A percentile compares a stretch with the other conserved stretches of the same genome.
phyloP scores from a whole-genome alignment of 2,797 vertebrate species.

The Hydrophis major region DNA sequence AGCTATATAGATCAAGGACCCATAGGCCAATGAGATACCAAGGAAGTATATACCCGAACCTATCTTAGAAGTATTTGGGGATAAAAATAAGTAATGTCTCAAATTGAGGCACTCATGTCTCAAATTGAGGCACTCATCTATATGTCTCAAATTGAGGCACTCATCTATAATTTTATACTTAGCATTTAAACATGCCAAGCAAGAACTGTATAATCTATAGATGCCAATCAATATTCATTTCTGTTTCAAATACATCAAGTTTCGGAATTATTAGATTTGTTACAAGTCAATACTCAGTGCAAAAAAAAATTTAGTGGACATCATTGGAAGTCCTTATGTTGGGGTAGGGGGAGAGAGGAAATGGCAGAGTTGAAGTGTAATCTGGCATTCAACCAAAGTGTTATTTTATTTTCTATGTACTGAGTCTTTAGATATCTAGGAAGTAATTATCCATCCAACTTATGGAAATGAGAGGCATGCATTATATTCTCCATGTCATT shows the following conservation, averaged over 20 bases:
- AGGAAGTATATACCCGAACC: background rate
- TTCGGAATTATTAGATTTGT: background rate
- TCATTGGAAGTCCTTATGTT: background rate
- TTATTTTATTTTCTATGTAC: background rate
- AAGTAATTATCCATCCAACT: background rate
- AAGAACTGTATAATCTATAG: background rate
- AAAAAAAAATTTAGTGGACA: background rate
- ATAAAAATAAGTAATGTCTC: background rate
- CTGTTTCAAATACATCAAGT: background rate
- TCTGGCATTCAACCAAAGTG: background rate
- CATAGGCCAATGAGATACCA: background rate
- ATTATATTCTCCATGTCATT: background rate
- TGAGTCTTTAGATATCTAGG: background rate
- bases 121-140: background rate
- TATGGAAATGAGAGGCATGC: background rate
- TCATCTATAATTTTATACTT: background rate
- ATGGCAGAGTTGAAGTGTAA: background rate
- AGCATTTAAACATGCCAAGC: background rate
- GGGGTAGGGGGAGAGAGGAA: background rate
- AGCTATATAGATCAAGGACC: background rate
- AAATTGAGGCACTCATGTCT: background rate
- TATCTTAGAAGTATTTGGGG: background rate
- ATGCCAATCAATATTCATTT: background rate
- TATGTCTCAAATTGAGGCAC: background rate
- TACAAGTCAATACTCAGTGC: background rate